Base-by-base conservation (phyloP, 2,113 vertebrate genomes). In the Crypturellus undulatus region DNA sequence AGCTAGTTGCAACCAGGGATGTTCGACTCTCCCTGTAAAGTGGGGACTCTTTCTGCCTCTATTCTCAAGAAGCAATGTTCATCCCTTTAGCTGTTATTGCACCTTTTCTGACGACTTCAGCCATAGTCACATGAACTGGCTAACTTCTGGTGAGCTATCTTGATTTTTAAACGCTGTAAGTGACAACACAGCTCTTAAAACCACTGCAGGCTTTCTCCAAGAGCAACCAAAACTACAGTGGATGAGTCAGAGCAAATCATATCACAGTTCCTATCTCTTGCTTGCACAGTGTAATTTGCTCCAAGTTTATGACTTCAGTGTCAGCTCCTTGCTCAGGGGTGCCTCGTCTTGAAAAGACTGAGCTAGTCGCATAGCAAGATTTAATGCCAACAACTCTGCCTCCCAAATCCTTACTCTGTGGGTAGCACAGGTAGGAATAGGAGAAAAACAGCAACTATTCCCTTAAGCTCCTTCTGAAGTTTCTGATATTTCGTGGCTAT, bases 401-500 rank as follows among this genome's bases (percentile, higher is more conserved):
- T 93, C 65, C 79, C 89, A 92, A 95, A 95, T 90, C 83, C 95
- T 88, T 93, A 77, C 86, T 95, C 90, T 62, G 15, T 68, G 42
- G 88, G 78, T 56, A 93, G 85, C 60, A 84, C 65, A 78, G 87
- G 81, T 84, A 3, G 5, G 82, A 95, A 80, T 36, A 92, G 24
- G 13, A 24, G 62, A 90, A 88, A 96, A 43, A 58, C 77, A 95
- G 69, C 15, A 92, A 43, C 92, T 78, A 78, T 49, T 75, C 64
- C 88, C 60, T 93, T 93, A 90, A 95, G 86, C 92, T 95, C 26
- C 76, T 97, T 96, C 86, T 94, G 92, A 94, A 92, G 68, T 64
- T 94, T 72, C 69, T 80, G 75, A 79, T 88, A 91, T 96, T 95
- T 93, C 87, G 70, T 93, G 83, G 79, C 62, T 92, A 49, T 92